phyloP scores from a whole-genome alignment of 2,113 vertebrate genomes.

The Oncorhynchus nerka region DNA sequence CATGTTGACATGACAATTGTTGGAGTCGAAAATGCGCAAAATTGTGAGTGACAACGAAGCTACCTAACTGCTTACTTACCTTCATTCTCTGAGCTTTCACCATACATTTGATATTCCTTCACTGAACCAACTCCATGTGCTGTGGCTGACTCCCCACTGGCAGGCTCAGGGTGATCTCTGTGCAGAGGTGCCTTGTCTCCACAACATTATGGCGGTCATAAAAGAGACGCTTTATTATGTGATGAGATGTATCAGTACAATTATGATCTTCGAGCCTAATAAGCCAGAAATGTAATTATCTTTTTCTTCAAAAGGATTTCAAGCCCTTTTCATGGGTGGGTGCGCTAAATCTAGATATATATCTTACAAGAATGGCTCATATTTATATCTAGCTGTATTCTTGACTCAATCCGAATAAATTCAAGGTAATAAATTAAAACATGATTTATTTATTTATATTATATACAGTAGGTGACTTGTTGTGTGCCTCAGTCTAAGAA shows the following conservation, averaged over 20 bases:
- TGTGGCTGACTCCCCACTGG: neutral
- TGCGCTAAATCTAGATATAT: constrained; percentile 66
- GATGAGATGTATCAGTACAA: constrained; percentile 54
- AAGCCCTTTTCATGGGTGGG: constrained; percentile 54
- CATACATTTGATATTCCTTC: neutral
- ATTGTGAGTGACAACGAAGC: no score
- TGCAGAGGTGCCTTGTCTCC: constrained; percentile 43
- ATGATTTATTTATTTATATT: constrained; percentile 2
- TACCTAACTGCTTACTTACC: neutral
- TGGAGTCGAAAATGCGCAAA: no score
- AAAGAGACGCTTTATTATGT: constrained; percentile 46
- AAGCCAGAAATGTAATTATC: constrained; percentile 71
- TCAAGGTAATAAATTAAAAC: constrained; percentile 51
- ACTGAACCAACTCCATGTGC: neutral
- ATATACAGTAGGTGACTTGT: constrained; percentile 25
- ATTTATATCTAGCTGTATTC: constrained; percentile 50
- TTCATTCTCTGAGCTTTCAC: neutral
- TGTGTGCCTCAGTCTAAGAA: constrained; percentile 32
- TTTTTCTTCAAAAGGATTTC: constrained; percentile 51
- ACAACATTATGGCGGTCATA: constrained; percentile 38
- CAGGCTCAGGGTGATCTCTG: neutral
- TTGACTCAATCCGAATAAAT: constrained; percentile 54
- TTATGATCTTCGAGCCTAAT: constrained; percentile 66
- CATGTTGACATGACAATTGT: no score
- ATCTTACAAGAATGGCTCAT: constrained; percentile 46